A percentile compares a stretch with the other conserved stretches of the same genome.
These are phyloP conservation scores for Phania funesta DNA, from an alignment of 2,888 invertebrate species.

Conservation along the genomic window DNA sequence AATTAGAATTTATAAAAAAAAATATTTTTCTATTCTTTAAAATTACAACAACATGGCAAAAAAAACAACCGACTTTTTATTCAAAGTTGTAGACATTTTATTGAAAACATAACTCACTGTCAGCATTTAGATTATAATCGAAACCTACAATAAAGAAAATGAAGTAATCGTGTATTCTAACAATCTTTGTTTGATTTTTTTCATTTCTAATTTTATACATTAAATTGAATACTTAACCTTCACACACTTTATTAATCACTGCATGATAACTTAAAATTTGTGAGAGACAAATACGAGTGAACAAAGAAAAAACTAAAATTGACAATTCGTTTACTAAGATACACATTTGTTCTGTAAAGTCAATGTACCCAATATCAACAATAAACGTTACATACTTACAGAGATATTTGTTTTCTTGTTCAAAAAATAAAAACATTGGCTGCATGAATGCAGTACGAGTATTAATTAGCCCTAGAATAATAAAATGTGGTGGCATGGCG, in stretches of 20 bases:
- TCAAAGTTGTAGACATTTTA: neutral
- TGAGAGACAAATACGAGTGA: conserved; percentile 18
- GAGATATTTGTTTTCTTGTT: neutral
- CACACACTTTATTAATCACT: conserved; percentile 55
- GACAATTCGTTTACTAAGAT: neutral
- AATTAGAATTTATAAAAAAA: neutral
- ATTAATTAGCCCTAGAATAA: neutral
- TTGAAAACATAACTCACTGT: neutral
- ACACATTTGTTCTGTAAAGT: neutral
- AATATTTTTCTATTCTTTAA: neutral
- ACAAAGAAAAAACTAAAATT: conserved; percentile 7
- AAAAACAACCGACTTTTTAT: neutral
- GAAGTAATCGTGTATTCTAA: neutral
- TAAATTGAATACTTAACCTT: conserved; percentile 38
- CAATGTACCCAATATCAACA: neutral
- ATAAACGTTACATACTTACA: neutral
- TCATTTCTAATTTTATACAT: neutral
- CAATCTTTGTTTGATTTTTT: neutral
- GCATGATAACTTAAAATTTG: conserved; percentile 29
- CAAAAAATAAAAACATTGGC: neutral
- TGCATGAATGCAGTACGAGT: neutral
- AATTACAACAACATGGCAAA: neutral
- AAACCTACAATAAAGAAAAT: conserved; percentile 1
- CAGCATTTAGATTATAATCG: neutral
- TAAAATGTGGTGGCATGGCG: neutral